Evolutionary conservation across 2,888 invertebrate species (phyloP), one percentile per base, ranked within the genome.

Genomic region (Xestoiulus laeticollis): DNA sequence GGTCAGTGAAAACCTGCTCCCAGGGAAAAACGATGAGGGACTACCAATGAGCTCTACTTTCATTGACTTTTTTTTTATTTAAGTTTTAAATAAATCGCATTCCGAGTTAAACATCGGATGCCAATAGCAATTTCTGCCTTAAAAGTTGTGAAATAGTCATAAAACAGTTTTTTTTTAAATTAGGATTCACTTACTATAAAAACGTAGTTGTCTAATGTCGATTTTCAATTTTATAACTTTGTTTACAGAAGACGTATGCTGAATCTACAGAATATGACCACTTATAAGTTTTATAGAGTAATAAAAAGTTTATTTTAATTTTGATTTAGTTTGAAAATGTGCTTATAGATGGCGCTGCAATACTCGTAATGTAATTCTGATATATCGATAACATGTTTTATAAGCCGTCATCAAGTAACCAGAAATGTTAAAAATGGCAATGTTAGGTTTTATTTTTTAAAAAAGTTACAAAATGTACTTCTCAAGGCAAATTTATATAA

Each of bases 1-100:
- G 87, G 87, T 87, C 87, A 78, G 87, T 87, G 87, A 87, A 87
- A 87, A 59, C 87, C 48, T 44, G 48, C 53, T 86, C 12, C 10
- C n/a, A 44, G 43, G 85, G 33, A 38, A 85, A 85, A 85, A 85
- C 38, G 85, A 44, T 14, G 78, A 78, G 78, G 78, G 30, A 78
- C 78, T 78, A 14, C 78, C 78, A 78, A 78, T 78, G 78, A 78
- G 78, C 78, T 30, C 78, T 30, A 78, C 78, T 78, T 78, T 78
- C 78, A 78, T 78, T 78, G 14, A 26, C 78, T 78, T 14, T 68
- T n/a, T n/a, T n/a, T n/a, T 68, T 68, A 68, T 12, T 22, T 30
- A 78, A 78, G 30, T 68, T 59, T 68, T 22, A 78, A 30, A 30
- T 30, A 12, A 26, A 78, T 78, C 30, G 78, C 78, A 78, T 78